A percentile compares a stretch with the other conserved stretches of the same genome.
These are phyloP conservation scores for Copidosoma floridanum DNA, from an alignment of 1,140 invertebrate genomes.

Conservation along the genomic window DNA sequence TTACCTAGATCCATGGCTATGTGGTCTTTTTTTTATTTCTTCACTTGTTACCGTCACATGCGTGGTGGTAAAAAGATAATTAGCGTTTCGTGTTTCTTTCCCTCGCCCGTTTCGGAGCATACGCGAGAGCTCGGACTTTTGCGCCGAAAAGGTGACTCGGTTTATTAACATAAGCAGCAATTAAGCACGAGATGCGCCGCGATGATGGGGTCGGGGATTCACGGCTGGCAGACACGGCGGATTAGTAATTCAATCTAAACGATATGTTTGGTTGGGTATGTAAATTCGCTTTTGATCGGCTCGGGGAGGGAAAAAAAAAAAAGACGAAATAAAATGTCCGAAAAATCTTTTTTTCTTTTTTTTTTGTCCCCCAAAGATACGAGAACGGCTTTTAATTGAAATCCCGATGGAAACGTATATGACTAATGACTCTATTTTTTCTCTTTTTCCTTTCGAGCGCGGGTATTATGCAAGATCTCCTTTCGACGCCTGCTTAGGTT, in stretches of 20 bases:
- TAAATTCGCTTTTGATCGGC: background rate
- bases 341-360: too few relatives aligned
- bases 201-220: background rate
- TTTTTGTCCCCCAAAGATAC: too few relatives aligned
- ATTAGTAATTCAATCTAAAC: too few relatives aligned
- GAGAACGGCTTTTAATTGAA: too few relatives aligned
- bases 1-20: background rate
- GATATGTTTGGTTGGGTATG: background rate
- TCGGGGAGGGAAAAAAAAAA: background rate
- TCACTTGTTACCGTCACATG: too few relatives aligned
- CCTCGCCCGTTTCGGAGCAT: background rate
- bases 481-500: too few relatives aligned
- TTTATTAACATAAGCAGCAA: constrained; percentile 17
- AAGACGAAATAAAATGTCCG: background rate
- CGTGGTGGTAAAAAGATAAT: constrained; percentile 26
- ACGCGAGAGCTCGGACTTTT: background rate
- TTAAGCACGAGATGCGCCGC: constrained; percentile 1
- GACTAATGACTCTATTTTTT: too few relatives aligned
- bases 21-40: constrained; percentile 12
- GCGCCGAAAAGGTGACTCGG: constrained; percentile 13
- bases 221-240: background rate
- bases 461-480: too few relatives aligned
- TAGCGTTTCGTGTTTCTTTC: constrained; percentile 22
- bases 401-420: too few relatives aligned
- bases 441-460: too few relatives aligned